phyloP scores from a whole-genome alignment of 1,140 invertebrate genomes.

The Drosophila littoralis region DNA sequence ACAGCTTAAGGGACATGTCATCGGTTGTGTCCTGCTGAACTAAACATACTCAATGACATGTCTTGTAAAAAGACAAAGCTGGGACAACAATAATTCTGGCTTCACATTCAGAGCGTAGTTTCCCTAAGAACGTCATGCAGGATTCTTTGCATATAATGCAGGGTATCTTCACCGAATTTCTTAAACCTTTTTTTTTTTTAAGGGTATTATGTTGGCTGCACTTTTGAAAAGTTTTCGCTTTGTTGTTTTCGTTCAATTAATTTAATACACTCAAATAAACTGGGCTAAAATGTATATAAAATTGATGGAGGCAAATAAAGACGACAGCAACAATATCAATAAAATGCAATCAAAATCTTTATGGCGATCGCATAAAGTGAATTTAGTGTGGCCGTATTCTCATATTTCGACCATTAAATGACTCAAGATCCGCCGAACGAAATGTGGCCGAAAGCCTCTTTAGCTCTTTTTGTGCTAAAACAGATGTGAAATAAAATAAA shows the following conservation, averaged over 20 bases:
- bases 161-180: too few relatives aligned
- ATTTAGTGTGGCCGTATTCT: constrained; percentile 20
- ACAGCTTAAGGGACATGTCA: too few relatives aligned
- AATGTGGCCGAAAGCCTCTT: constrained; percentile 12
- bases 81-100: too few relatives aligned
- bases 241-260: constrained; percentile 1
- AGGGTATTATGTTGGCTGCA: background rate
- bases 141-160: too few relatives aligned
- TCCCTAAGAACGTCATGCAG: too few relatives aligned
- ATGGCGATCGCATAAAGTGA: constrained; percentile 12
- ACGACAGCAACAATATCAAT: constrained; percentile 12
- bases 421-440: background rate
- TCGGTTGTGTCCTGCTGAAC: background rate
- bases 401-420: constrained; percentile 7
- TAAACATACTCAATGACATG: background rate
- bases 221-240: background rate
- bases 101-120: too few relatives aligned
- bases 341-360: constrained; percentile 26
- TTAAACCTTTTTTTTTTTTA: background rate
- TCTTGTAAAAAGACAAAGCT: background rate
- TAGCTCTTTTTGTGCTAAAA: too few relatives aligned
- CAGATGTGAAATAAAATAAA: background rate
- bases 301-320: constrained; percentile 9
- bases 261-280: constrained; percentile 12
- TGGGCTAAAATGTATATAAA: constrained; percentile 18